phyloP scores from a whole-genome alignment of 2,888 invertebrate species.

The Cacoxenus indagator region DNA sequence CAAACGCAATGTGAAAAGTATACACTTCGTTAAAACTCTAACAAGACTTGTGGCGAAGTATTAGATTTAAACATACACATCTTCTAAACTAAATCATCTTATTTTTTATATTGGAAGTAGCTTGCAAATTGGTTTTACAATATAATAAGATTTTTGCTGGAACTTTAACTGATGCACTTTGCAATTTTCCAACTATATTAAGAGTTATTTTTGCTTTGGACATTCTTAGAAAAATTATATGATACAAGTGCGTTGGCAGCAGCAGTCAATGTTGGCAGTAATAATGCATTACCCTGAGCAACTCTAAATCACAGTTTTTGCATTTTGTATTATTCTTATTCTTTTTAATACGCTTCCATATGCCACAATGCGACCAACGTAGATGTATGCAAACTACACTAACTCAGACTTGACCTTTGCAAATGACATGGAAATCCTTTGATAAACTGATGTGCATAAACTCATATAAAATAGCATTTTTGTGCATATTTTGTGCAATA shows the following conservation, averaged over 20 bases:
- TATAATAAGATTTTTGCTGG: conserved; percentile 47
- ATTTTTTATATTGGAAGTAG: too few species aligned
- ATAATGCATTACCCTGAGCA: neutral
- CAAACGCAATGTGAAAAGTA: too few species aligned
- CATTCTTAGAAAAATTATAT: too few species aligned
- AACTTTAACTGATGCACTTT: conserved; percentile 55
- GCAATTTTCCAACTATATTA: conserved; percentile 56
- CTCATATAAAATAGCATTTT: conserved; percentile 33
- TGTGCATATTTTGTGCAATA: conserved; percentile 40
- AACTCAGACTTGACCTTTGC: conserved; percentile 46
- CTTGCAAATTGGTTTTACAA: conserved; percentile 54
- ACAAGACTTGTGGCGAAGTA: too few species aligned
- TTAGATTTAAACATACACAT: too few species aligned
- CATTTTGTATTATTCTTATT: neutral
- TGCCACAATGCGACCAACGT: neutral
- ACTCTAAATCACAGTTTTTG: neutral
- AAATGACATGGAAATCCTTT: conserved; percentile 56
- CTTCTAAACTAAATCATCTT: too few species aligned
- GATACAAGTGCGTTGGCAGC: neutral
- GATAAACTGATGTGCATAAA: conserved; percentile 51
- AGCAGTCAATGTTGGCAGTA: neutral
- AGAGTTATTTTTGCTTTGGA: conserved; percentile 46
- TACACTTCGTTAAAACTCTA: too few species aligned
- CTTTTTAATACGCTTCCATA: neutral
- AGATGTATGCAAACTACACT: neutral